Evolutionary conservation across 2,888 invertebrate genomes (phyloP), one percentile per base, ranked within the genome.

Genomic region (Patella pellucida): DNA sequence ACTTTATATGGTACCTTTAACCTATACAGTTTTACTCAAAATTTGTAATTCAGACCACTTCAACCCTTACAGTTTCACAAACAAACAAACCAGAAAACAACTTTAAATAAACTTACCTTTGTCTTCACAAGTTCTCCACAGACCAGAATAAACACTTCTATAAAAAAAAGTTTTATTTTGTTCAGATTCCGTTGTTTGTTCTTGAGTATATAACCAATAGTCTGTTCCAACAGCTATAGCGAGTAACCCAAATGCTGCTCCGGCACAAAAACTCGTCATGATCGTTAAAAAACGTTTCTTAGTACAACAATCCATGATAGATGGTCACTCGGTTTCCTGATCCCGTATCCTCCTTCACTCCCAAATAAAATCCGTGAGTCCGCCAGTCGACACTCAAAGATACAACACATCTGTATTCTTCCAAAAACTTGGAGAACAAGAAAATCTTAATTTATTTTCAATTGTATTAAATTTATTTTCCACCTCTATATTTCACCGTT

Each of bases 221-320:
- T 91, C 91, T 56, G 91, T 91, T 69, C 89, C 88, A 52, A 91
- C 90, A 50, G 90, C 89, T 19, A 91, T 88, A 77, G 89, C 89
- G 51, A 91, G 85, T 74, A 90, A 85, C 71, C 89, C 88, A 76
- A 91, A 90, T 54, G 90, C 90, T 27, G 89, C 89, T 83, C 90
- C 89, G 11, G 91, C 89, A 84, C 89, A 89, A 69, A 87, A 84
- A 81, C 90, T 89, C 73, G 90, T 90, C 88, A 88, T 88, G 69
- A 89, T 82, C 84, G 88, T 89, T 72, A 90, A 85, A 76, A 89
- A 80, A 76, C 89, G 85, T 76, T 88, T 89, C 82, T 88, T 87
- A 75, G 85, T 87, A 81, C 89, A 89, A 82, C 86, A 87, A 84
- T 88, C 89, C 88, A 88, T 88, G 83, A 80, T 87, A 86, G 73